These are phyloP conservation scores for Podarcis lilfordi DNA, from an alignment of 2,797 vertebrate genomes.

Conservation along the genomic window DNA sequence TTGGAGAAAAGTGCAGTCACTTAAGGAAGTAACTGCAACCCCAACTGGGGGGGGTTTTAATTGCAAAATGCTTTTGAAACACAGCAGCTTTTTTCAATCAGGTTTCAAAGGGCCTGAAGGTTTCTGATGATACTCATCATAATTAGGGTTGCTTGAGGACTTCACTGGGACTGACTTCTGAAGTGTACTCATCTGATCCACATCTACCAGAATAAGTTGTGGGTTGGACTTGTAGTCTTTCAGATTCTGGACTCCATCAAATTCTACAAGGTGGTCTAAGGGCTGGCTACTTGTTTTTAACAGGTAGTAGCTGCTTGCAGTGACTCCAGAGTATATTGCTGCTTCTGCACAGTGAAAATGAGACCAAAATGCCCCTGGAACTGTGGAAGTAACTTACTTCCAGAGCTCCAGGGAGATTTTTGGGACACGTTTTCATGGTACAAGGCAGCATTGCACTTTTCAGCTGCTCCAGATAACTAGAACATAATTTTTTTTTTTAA, in stretches of 20 bases:
- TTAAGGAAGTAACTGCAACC: neutral
- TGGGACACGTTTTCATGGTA: too few relatives aligned
- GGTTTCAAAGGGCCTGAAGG: fast-evolving
- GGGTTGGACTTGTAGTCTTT: too few relatives aligned
- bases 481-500: too few relatives aligned
- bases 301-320: too few relatives aligned
- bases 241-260: neutral
- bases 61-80: slow-evolving; percentile 15
- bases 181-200: neutral
- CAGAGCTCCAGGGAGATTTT: neutral
- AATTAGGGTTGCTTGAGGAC: neutral
- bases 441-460: too few relatives aligned
- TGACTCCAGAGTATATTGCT: neutral
- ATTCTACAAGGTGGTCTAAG: neutral
- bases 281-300: neutral
- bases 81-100: neutral
- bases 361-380: neutral
- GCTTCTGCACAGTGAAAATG: neutral
- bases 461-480: too few relatives aligned
- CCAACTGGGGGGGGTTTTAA: neutral
- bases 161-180: neutral
- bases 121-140: neutral
- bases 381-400: neutral
- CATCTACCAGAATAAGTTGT: too few relatives aligned
- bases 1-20: slow-evolving; percentile 7